Evolutionary conservation across 2,888 invertebrate species (phyloP), one percentile per base, ranked within the genome.

Genomic region (Palloptera scutellata): DNA sequence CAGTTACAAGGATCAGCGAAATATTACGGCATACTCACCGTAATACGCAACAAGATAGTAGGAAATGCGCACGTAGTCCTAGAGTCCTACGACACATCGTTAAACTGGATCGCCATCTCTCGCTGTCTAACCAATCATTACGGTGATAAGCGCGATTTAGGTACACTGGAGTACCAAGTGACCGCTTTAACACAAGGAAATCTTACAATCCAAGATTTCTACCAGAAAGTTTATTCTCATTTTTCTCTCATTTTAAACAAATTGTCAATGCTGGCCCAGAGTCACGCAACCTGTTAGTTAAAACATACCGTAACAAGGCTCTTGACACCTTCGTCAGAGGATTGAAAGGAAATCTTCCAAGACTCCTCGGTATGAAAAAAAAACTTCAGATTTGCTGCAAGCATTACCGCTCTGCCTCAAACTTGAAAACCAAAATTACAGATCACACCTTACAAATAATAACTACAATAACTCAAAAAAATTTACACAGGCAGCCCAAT

Each of bases 101-200:
- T 64, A n/a, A 61, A 70, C 45, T 71, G 68, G 70, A 48, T 42
- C 20, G 64, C 59, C 42, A 73, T 70, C 19, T 51, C 64, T n/a
- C 2, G 52, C 40, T 70, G 66, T 13, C 15, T 69, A 12, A 66
- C 61, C 0, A 58, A 52, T 19, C 70, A 73, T 41, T 72, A 71
- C 19, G 70, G 64, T 9, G 72, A 72, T 15, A 68, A 71, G 48
- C 52, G 71, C 10, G 73, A 71, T 6, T 6, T 30, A 4, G 30
- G 30, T 30, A 30, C 30, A 30, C 30, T 30, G 3, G 30, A 30
- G 2, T 72, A 73, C 52, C 58, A 72, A 45, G 55, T 69, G 64
- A 66, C 66, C 1, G 58, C 61, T 1, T 17, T 69, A 13, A 45
- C 57, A 4, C 69, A 72, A 52, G 62, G 69, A 11, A 68, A 40